phyloP scores from a whole-genome alignment of 2,113 vertebrate species.

The Paraplagusia blochii region DNA sequence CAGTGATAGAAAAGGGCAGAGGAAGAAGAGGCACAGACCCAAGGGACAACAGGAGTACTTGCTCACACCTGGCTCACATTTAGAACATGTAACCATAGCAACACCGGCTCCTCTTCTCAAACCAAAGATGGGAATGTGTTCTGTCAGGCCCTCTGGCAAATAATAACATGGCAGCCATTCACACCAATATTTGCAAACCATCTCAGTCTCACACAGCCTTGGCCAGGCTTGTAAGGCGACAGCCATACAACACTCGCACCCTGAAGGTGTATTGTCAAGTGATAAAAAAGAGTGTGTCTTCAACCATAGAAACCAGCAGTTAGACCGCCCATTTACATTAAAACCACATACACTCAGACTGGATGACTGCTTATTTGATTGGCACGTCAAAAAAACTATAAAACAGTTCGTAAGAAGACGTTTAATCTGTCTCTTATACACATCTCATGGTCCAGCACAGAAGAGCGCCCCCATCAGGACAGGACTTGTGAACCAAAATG shows the following conservation, averaged over 20 bases:
- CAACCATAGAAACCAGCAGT: too few relatives aligned
- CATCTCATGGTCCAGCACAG: too few relatives aligned
- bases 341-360: too few relatives aligned
- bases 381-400: too few relatives aligned
- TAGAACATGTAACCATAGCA: slow-evolving; percentile 52
- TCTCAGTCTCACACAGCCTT: not conserved
- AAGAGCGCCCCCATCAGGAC: too few relatives aligned
- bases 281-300: too few relatives aligned
- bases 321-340: too few relatives aligned
- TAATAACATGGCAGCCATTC: slow-evolving; percentile 1
- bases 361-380: too few relatives aligned
- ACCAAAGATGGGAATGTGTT: not conserved
- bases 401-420: too few relatives aligned
- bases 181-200: not conserved
- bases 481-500: too few relatives aligned
- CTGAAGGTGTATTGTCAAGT: too few relatives aligned
- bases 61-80: slow-evolving; percentile 39
- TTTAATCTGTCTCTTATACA: too few relatives aligned
- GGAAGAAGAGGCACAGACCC: not conserved
- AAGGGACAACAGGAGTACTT: slow-evolving; percentile 18
- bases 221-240: not conserved
- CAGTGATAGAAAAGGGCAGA: not conserved
- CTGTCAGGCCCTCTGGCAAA: slow-evolving; percentile 20
- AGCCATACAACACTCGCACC: not conserved
- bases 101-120: slow-evolving; percentile 13